phyloP scores from a whole-genome alignment of 2,888 invertebrate genomes.

The Deilephila elpenor region DNA sequence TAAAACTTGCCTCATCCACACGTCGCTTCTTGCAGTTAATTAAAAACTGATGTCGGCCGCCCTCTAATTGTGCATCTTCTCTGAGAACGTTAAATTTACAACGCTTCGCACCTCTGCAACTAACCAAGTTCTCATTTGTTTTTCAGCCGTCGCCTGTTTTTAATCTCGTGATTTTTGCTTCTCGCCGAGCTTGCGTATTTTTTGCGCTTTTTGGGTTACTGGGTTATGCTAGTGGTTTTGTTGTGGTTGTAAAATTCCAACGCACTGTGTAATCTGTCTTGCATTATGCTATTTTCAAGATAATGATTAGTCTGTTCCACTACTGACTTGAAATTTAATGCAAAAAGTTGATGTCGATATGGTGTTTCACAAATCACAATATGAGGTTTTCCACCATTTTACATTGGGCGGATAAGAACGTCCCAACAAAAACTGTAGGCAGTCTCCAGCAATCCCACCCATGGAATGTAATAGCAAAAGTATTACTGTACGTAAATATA shows the following conservation, averaged over 20 bases:
- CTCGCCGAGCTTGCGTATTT: neutral
- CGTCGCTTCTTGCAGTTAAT: constrained; percentile 58
- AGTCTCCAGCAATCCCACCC: too few species aligned
- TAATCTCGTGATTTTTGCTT: neutral
- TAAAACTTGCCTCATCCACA: constrained; percentile 47
- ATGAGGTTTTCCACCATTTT: too few species aligned
- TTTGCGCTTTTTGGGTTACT: neutral
- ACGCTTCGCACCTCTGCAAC: constrained; percentile 19
- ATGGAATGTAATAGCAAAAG: too few species aligned
- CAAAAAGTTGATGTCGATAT: too few species aligned
- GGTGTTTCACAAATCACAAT: too few species aligned
- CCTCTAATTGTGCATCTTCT: constrained; percentile 26
- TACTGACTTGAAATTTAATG: too few species aligned
- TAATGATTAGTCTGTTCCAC: too few species aligned
- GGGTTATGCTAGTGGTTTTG: neutral
- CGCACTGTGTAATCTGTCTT: too few species aligned
- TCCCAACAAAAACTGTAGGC: too few species aligned
- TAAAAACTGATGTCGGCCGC: constrained; percentile 52
- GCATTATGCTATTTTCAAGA: too few species aligned
- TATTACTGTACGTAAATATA: too few species aligned
- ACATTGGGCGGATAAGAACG: too few species aligned
- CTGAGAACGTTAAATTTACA: constrained; percentile 17
- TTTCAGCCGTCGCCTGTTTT: neutral
- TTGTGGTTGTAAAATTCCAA: neutral
- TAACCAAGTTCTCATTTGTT: constrained; percentile 17